phyloP scores from a whole-genome alignment of 2,888 invertebrate genomes.

The Parnassius smintheus region DNA sequence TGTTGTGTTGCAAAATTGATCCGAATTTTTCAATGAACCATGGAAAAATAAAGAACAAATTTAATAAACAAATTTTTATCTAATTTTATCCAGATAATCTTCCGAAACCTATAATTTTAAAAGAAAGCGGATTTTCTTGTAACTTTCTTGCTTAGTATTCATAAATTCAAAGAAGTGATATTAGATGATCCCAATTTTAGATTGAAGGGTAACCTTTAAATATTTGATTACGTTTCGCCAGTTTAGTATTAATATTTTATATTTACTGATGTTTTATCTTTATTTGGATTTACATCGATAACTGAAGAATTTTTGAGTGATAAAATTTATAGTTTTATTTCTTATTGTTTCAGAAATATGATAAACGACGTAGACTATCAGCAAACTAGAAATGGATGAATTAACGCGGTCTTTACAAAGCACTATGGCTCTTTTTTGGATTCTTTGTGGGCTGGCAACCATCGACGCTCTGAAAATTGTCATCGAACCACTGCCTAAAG shows the following conservation, averaged over 20 bases:
- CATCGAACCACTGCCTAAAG: slow-evolving; percentile 78
- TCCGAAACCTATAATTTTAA: slow-evolving; percentile 69
- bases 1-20: too few species aligned
- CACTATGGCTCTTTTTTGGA: slow-evolving; percentile 60
- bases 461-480: slow-evolving; percentile 71
- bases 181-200: slow-evolving; percentile 65
- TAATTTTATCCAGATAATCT: slow-evolving; percentile 63
- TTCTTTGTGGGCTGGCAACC: slow-evolving; percentile 55
- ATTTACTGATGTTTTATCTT: slow-evolving; percentile 2
- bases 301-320: not conserved
- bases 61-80: slow-evolving; percentile 43
- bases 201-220: slow-evolving; percentile 55
- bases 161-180: slow-evolving; percentile 75
- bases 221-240: slow-evolving; percentile 27
- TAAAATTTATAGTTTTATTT: slow-evolving; percentile 8
- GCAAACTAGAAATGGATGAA: slow-evolving; percentile 49
- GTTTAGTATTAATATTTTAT: slow-evolving; percentile 21
- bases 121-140: slow-evolving; percentile 66
- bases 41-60: slow-evolving; percentile 47
- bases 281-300: too few species aligned
- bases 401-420: slow-evolving; percentile 43
- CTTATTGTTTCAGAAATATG: slow-evolving; percentile 55
- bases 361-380: slow-evolving; percentile 46
- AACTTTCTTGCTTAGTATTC: slow-evolving; percentile 76
- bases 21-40: slow-evolving; percentile 2